phyloP scores from a whole-genome alignment of 2,113 vertebrate genomes.

The Uria aalge region DNA sequence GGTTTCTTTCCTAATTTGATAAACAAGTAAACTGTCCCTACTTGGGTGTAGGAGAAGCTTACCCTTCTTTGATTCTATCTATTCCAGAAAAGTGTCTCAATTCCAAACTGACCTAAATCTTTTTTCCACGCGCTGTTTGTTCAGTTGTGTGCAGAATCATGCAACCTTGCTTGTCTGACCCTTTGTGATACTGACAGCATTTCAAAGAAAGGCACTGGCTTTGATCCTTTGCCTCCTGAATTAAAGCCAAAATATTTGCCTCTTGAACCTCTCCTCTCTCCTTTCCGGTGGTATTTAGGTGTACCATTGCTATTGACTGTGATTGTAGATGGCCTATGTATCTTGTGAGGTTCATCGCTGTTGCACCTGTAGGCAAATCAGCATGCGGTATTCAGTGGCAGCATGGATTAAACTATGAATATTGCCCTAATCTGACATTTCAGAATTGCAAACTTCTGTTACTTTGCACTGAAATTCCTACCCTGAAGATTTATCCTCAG shows the following conservation, averaged over 20 bases:
- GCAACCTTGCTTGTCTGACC: not conserved
- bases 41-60: not conserved
- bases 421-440: not conserved
- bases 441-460: not conserved
- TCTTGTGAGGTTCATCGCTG: accelerated
- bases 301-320: not conserved
- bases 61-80: not conserved
- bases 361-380: not conserved
- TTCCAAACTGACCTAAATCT: not conserved
- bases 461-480: not conserved
- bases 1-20: not conserved
- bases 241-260: not conserved
- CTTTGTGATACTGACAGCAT: not conserved
- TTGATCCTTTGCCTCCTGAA: not conserved
- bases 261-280: not conserved
- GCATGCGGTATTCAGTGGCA: not conserved
- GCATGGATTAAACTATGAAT: not conserved
- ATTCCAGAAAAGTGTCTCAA: not conserved
- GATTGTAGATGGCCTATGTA: not conserved
- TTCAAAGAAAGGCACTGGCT: not conserved
- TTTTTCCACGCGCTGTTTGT: not conserved
- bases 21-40: not conserved
- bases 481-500: not conserved
- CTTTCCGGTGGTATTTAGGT: not conserved
- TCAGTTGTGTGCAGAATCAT: not conserved